Percentiles rank a stretch among this genome's conserved stretches.
Conservation (phyloP, 2,113 vertebrate species). For the Oenanthe oenanthe region DNA sequence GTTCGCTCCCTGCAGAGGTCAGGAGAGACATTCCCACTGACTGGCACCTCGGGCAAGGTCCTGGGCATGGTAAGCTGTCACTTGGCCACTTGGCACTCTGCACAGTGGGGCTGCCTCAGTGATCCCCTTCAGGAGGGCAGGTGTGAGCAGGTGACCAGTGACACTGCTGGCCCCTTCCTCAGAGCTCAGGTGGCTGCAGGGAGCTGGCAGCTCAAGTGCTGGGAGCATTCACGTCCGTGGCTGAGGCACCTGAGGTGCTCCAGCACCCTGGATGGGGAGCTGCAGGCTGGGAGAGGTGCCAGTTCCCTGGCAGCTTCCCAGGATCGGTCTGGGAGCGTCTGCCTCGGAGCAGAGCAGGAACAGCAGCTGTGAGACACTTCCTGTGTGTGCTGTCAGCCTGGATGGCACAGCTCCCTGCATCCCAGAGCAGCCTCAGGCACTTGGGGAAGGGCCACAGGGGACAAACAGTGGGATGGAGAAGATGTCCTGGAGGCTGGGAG, state of each 20-base stretch:
- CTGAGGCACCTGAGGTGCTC: background rate
- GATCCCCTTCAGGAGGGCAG: background rate
- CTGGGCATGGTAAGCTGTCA: conserved; percentile 83
- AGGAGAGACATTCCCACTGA: conserved; percentile 86
- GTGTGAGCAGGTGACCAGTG: background rate
- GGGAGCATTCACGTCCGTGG: accelerated
- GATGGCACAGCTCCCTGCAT: background rate
- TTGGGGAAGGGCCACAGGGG: background rate
- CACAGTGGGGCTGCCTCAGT: background rate
- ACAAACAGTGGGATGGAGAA: background rate
- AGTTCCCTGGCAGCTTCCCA: background rate
- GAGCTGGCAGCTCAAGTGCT: background rate
- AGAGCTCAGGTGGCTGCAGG: background rate
- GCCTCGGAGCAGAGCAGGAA: background rate
- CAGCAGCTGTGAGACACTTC: background rate
- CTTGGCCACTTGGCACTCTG: background rate
- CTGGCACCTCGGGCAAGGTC: conserved; percentile 77
- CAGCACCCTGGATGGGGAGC: background rate
- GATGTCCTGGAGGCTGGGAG: background rate
- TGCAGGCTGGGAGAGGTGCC: background rate
- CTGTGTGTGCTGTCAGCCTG: background rate
- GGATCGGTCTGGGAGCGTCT: background rate
- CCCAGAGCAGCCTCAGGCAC: background rate
- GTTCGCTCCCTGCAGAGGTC: conserved; percentile 78
- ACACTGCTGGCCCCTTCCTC: background rate